Evolutionary conservation across 2,113 vertebrate genomes (phyloP), one percentile per base, ranked within the genome.

Genomic region (Rhipidura dahli): DNA sequence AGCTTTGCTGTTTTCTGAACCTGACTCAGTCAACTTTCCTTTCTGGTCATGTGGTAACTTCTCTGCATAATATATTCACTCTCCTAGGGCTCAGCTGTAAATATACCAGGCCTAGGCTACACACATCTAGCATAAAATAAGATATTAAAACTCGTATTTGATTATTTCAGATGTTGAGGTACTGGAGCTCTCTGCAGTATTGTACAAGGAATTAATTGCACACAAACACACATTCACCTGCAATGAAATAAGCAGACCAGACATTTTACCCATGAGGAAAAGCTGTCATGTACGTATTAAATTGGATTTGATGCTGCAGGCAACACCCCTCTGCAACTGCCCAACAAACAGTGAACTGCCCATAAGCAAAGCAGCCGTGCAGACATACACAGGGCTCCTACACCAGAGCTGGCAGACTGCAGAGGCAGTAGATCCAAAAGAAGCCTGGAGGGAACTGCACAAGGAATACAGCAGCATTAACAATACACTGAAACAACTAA

Each of bases 401-500:
- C 47, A 75, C 33, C 4, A 1, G 20, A 89, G 68, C 49, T 83
- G 57, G 44, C 77, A 94, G 80, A 89, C 71, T 82, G 80, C 45
- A 84, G 40, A 88, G 61, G 42, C 73, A 84, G 45, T 5, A 79
- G 42, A 92, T 81, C 39, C 79, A 77, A 68, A 77, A 72, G 72
- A 17, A 80, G n/a, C 27, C 70, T 71, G 57, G 65, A 71, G 79
- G 76, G 82, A 93, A 87, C 45, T 95, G 84, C 61, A 61, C 47
- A 77, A 89, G 80, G 82, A 40, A 89, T 88, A 81, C 11, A 13
- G 86, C 7, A 96, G 69, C 77, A 84, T 27, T 82, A 97, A 94
- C 50, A 92, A 91, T 59, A 92, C 44, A 81, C 45, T 71, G 92
- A 89, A 95, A 94, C 80, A 95, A 87, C 91, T 72, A 76, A 53